These are phyloP conservation scores for Zoroaster sp. DNA, from an alignment of 53 echinoderm and acorn worm genomes.

Conservation along the genomic window DNA sequence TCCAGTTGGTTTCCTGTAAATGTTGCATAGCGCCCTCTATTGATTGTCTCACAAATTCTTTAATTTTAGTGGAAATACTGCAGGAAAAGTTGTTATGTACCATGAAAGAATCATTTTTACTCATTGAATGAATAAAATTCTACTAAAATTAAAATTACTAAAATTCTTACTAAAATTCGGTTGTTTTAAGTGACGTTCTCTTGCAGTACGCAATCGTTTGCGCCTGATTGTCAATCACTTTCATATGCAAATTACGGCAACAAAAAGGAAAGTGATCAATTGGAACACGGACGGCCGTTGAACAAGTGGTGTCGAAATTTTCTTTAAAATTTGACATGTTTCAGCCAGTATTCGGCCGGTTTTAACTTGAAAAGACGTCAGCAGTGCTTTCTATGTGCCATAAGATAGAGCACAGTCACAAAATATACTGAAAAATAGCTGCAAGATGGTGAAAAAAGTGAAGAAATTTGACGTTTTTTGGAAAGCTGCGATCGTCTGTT, in stretches of 20 bases:
- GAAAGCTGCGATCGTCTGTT: neutral
- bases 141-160: too few relatives aligned
- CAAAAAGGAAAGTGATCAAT: neutral
- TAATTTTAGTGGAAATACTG: neutral
- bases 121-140: neutral
- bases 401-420: too few relatives aligned
- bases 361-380: neutral
- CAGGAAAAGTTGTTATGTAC: neutral
- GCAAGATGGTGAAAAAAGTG: neutral
- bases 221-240: neutral
- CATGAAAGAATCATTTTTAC: too few relatives aligned
- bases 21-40: slow-evolving; percentile 33
- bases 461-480: neutral
- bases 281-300: neutral
- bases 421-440: neutral
- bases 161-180: neutral
- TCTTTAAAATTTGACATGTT: neutral
- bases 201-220: too few relatives aligned
- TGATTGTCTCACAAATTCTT: neutral
- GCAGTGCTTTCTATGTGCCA: neutral
- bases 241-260: slow-evolving; percentile 39
- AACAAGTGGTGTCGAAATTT: neutral
- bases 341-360: neutral
- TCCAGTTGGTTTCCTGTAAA: neutral
- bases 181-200: neutral